Evolutionary conservation across 2,113 vertebrate species (phyloP).

Genomic region (Passer domesticus): DNA sequence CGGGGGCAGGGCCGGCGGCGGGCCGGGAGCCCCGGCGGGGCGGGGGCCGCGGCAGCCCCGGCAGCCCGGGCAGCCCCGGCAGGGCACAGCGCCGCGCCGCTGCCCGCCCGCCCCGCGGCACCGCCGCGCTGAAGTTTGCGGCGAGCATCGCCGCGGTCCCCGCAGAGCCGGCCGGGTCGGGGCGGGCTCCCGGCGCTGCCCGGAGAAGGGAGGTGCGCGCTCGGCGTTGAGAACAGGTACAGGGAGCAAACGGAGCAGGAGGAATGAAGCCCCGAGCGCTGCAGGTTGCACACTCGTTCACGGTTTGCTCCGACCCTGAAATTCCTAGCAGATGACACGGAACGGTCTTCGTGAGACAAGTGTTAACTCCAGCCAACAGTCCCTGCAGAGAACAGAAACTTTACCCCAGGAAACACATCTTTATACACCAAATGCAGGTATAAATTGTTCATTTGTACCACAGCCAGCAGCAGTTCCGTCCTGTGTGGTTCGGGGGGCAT

Average conservation of each 20-base stretch:
- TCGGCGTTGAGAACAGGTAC: fast-evolving
- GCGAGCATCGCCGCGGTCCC: neutral
- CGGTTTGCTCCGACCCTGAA: neutral
- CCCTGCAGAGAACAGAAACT: neutral
- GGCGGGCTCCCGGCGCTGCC: fast-evolving
- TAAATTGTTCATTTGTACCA: neutral
- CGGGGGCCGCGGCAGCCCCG: no score
- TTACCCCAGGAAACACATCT: neutral
- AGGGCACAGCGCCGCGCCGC: fast-evolving
- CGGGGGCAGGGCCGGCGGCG: no score
- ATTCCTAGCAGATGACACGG: neutral
- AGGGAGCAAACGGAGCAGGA: fast-evolving
- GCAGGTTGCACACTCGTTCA: neutral
- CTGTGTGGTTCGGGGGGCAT: fast-evolving
- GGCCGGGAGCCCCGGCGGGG: no score
- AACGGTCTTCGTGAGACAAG: neutral
- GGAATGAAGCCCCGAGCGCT: fast-evolving
- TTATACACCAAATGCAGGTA: fast-evolving
- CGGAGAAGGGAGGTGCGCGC: fast-evolving
- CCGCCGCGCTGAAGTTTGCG: neutral
- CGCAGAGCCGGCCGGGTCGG: fast-evolving
- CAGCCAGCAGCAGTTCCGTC: neutral
- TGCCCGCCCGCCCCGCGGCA: neutral
- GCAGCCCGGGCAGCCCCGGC: neutral
- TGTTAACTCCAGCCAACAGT: neutral